Conservation (phyloP, 2,888 invertebrate genomes). For the Pammene fasciana region DNA sequence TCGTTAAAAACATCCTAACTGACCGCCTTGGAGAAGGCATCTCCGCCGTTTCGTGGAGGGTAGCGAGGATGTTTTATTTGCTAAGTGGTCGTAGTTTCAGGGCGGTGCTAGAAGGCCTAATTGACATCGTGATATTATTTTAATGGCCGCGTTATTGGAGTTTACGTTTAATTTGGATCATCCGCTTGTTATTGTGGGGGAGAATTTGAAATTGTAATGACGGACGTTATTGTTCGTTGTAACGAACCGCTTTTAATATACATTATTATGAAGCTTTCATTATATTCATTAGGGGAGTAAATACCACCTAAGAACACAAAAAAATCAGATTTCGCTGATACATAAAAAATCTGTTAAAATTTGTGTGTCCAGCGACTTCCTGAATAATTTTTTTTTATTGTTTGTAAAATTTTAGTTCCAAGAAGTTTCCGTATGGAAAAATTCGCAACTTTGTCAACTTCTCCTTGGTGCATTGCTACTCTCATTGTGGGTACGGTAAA, state of each 20-base stretch:
- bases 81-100: constrained; percentile 70
- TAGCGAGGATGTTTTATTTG: constrained; percentile 71
- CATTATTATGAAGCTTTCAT: not conserved
- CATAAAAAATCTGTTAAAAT: no score
- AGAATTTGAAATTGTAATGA: constrained; percentile 31
- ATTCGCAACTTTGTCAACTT: no score
- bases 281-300: no score
- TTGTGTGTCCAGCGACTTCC: no score
- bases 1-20: constrained; percentile 16
- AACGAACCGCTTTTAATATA: constrained; percentile 10
- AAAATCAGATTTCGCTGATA: no score
- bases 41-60: not conserved
- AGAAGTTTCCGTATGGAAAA: no score
- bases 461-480: no score
- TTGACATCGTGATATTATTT: constrained; percentile 72
- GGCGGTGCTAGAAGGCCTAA: constrained; percentile 64
- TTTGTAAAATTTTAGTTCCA: no score
- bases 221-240: constrained; percentile 3
- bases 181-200: constrained; percentile 24
- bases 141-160: constrained; percentile 54
- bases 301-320: no score
- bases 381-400: no score
- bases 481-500: no score
- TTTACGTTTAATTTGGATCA: constrained; percentile 35
- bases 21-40: not conserved